Evolutionary conservation across 2,888 invertebrate genomes (phyloP).

Genomic region (Drosophila multiciliata): DNA sequence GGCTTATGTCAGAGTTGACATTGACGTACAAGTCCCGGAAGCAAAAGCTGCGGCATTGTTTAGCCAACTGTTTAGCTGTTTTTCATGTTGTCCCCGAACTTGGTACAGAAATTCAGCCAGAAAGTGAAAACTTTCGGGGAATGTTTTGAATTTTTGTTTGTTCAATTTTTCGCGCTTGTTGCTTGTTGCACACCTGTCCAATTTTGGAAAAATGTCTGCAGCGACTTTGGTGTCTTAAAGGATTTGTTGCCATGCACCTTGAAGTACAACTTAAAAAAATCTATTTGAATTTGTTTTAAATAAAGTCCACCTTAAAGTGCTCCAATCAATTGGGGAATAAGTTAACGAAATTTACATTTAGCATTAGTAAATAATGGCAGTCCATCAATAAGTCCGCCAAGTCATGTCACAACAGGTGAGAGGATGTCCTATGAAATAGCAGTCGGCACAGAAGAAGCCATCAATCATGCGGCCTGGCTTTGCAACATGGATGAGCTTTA

Average conservation of each 20-base stretch:
- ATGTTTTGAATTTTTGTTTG: conserved; percentile 34
- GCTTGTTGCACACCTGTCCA: not conserved
- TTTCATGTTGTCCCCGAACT: conserved; percentile 53
- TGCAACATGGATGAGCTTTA: conserved; percentile 44
- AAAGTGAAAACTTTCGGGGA: conserved; percentile 56
- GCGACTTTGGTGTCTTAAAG: not conserved
- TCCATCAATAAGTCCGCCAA: not conserved
- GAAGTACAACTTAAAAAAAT: not conserved
- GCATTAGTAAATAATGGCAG: not conserved
- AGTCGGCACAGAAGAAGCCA: conserved; percentile 44
- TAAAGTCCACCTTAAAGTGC: not conserved
- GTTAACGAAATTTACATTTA: not conserved
- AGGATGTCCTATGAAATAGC: conserved; percentile 34
- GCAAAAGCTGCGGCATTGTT: conserved; percentile 58
- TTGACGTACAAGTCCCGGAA: conserved; percentile 74
- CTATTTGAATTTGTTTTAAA: too few relatives aligned
- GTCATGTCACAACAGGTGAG: conserved; percentile 62
- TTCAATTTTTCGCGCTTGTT: not conserved
- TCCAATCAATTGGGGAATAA: not conserved
- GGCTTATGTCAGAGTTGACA: conserved; percentile 77
- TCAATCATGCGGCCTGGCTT: conserved; percentile 60
- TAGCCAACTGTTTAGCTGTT: conserved; percentile 66
- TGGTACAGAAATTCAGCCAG: conserved; percentile 14
- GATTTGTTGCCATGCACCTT: not conserved
- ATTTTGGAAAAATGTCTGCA: conserved; percentile 1